These are phyloP conservation scores for Oegoconia quadripuncta DNA, from an alignment of 2,888 invertebrate genomes.

Conservation along the genomic window DNA sequence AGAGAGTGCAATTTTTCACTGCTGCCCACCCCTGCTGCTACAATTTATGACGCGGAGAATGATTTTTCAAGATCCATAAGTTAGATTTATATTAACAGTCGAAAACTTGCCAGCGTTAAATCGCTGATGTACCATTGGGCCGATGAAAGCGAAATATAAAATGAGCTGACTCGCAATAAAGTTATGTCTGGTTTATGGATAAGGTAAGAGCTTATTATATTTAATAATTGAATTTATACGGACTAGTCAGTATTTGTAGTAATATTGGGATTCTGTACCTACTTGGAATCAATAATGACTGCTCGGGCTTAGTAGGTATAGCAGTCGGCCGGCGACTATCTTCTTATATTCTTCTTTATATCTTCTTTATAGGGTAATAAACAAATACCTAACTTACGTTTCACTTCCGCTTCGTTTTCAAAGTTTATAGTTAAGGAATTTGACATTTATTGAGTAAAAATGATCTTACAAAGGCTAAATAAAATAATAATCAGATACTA, in stretches of 20 bases:
- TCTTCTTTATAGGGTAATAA: too few relatives aligned
- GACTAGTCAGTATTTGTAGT: too few relatives aligned
- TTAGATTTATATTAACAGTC: conserved; percentile 67
- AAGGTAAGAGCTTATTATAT: too few relatives aligned
- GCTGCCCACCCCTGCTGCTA: conserved; percentile 60
- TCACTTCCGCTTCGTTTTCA: too few relatives aligned
- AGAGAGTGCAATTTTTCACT: conserved; percentile 70
- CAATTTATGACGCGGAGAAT: conserved; percentile 71
- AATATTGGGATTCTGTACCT: too few relatives aligned
- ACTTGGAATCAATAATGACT: too few relatives aligned
- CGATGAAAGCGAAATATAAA: conserved; percentile 16
- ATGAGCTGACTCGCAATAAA: conserved; percentile 16
- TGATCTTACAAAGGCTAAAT: not conserved
- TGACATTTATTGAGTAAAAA: not conserved
- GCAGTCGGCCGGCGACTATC: too few relatives aligned
- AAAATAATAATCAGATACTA: not conserved
- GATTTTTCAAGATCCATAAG: conserved; percentile 73
- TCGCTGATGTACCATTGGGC: conserved; percentile 27
- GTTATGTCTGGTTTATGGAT: conserved; percentile 12
- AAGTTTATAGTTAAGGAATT: too few relatives aligned
- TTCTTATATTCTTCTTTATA: too few relatives aligned
- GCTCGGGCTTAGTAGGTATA: too few relatives aligned
- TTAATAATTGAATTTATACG: too few relatives aligned
- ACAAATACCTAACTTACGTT: too few relatives aligned
- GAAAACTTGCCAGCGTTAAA: conserved; percentile 50